These are phyloP conservation scores for Cremastinae sp. DNA, from an alignment of 2,888 invertebrate genomes.

Conservation along the genomic window DNA sequence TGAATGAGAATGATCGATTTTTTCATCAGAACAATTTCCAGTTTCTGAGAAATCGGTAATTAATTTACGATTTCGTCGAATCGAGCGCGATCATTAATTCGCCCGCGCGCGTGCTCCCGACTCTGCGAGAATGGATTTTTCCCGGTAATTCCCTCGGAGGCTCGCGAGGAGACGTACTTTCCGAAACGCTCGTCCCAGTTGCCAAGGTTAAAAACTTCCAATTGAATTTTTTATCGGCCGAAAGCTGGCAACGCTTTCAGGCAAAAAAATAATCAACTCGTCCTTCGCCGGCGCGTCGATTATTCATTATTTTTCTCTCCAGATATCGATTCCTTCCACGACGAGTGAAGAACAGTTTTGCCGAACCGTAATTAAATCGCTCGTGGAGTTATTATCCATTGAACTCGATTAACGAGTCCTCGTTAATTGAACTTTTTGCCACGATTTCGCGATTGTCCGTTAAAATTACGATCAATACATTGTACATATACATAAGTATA, in stretches of 20 bases:
- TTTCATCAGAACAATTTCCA: conserved; percentile 23
- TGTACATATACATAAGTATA: not conserved
- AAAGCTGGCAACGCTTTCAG: too few species aligned
- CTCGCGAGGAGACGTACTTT: too few species aligned
- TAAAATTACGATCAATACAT: conserved; percentile 32
- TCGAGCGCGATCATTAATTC: conserved; percentile 32
- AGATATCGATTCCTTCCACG: not conserved
- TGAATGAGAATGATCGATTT: too few species aligned
- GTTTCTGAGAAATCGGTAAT: conserved; percentile 38
- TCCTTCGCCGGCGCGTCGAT: too few species aligned
- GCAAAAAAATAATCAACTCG: too few species aligned
- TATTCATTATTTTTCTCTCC: not conserved
- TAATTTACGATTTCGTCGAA: conserved; percentile 53
- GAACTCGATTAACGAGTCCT: conserved; percentile 31
- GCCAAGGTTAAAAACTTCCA: not conserved
- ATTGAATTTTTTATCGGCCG: not conserved
- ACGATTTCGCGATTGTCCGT: conserved; percentile 33
- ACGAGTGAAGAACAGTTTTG: not conserved
- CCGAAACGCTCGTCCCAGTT: too few species aligned
- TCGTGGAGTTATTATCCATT: conserved; percentile 1
- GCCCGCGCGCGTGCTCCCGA: not conserved
- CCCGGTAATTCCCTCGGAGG: too few species aligned
- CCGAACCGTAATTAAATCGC: conserved; percentile 30
- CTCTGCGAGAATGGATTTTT: not conserved
- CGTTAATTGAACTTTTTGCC: conserved; percentile 10